Evolutionary conservation across 1,140 invertebrate species (phyloP), one percentile per base, ranked within the genome.

Genomic region (Vanessa atalanta): DNA sequence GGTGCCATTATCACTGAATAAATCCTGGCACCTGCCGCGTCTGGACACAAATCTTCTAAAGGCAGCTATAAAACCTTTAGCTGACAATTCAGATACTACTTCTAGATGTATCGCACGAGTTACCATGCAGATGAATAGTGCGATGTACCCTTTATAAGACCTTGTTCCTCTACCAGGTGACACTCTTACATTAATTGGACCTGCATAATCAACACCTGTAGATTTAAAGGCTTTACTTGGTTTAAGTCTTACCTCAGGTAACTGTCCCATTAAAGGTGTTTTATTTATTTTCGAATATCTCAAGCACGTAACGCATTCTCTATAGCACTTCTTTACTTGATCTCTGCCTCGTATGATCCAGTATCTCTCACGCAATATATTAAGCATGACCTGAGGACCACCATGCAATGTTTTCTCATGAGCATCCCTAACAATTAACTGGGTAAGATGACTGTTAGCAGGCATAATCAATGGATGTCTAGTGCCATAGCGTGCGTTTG

Each of bases 121-220:
- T 2, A 75, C 69, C 76, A 51, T 51, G 5, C 50, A 51, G 12
- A 51, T 51, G 14, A 51, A 51, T 14, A 80, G n/a, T 76, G 16
- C 73, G 71, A 31, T 80, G 60, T 82, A 80, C 23, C 69, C 73
- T 51, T 81, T 77, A 67, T 70, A 76, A 5, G 50, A 51, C 13
- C 14, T 51, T 15, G 50, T 15, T 15, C 50, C 50, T 69, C 77
- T 37, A 7, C 73, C 79, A 55, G 75, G 68, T 13, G 79, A 79
- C 37, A 78, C 72, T 66, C 65, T 65, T 3, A 79, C 75, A 48
- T 77, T 73, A 12, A 81, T 51, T 5, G 73, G 76, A 20, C 76
- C 75, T 12, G 63, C 63, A 47, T 68, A 79, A 61, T 82, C 76
- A 12, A 82, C 76, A n/a, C 75, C 75, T 9, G 55, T 26, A 13